phyloP scores from a whole-genome alignment of 2,797 vertebrate species.

The Hoplostethus atlanticus region DNA sequence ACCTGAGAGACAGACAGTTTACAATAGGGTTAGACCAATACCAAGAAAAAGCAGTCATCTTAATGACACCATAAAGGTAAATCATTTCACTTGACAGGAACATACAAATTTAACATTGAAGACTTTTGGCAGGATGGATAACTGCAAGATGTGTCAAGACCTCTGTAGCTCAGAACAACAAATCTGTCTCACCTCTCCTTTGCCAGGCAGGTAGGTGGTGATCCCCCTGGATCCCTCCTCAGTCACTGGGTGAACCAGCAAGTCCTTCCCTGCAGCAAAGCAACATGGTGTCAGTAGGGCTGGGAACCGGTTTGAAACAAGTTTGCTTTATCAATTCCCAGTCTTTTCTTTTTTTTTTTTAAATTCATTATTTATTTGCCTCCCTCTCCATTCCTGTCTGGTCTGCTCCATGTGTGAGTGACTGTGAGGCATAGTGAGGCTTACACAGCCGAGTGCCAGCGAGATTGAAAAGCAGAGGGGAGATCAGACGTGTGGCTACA shows the following conservation, averaged over 20 bases:
- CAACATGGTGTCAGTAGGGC: not conserved
- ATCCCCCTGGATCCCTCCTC: slow-evolving; percentile 89
- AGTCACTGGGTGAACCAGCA: slow-evolving; percentile 92
- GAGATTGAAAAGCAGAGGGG: too few species aligned
- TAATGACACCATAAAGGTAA: not conserved
- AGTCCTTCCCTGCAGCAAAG: slow-evolving; percentile 83
- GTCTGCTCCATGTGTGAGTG: too few species aligned
- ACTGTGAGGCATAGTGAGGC: too few species aligned
- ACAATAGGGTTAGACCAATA: not conserved
- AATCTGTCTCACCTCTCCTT: slow-evolving; percentile 85
- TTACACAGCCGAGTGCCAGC: too few species aligned
- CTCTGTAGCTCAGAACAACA: not conserved
- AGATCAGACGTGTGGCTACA: too few species aligned
- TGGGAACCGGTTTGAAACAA: not conserved
- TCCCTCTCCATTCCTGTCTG: too few species aligned
- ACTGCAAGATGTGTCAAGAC: not conserved
- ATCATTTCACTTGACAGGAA: not conserved
- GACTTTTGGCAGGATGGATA: too few species aligned
- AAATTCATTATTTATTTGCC: too few species aligned
- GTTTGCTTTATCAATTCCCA: too few species aligned
- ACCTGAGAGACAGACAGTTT: slow-evolving; percentile 78
- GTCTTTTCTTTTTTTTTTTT: not conserved
- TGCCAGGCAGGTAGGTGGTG: slow-evolving; percentile 91
- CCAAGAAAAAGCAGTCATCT: not conserved
- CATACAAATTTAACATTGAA: not conserved